Conservation (phyloP, 2,797 vertebrate genomes). For the Phoxinus dragarum region DNA sequence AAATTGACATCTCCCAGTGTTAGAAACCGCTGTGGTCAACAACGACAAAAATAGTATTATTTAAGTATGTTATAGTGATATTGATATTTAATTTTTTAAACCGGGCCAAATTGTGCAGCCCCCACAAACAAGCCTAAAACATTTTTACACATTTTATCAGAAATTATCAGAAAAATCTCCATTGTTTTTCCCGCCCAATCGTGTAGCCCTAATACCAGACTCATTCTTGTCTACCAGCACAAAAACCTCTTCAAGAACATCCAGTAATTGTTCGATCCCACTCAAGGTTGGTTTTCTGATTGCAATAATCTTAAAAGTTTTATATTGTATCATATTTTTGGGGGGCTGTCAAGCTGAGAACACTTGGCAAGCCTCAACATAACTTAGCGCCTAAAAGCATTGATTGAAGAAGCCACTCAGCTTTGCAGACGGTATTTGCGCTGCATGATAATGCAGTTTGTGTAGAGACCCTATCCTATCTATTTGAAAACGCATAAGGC, state of each 20-base stretch:
- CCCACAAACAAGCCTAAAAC: background rate
- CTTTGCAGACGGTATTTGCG: conserved; percentile 41
- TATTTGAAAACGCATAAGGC: conserved; percentile 23
- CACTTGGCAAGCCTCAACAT: conserved; percentile 36
- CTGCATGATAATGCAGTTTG: conserved; percentile 59
- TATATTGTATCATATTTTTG: conserved; percentile 21
- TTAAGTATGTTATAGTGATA: background rate
- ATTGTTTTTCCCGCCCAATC: background rate
- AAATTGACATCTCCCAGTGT: background rate
- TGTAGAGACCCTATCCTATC: conserved; percentile 44
- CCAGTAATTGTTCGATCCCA: background rate
- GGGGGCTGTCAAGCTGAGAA: background rate
- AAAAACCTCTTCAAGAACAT: background rate
- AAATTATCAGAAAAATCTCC: background rate
- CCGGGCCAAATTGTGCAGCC: too few relatives aligned
- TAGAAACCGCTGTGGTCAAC: background rate
- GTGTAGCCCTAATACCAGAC: too few relatives aligned
- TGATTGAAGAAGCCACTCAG: conserved; percentile 57
- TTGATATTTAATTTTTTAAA: background rate
- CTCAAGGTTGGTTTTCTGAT: conserved; percentile 20
- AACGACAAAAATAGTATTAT: background rate
- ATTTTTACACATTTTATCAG: background rate
- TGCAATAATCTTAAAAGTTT: conserved; percentile 24
- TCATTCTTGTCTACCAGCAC: background rate
- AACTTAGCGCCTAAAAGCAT: conserved; percentile 42